A percentile compares a stretch with the other conserved stretches of the same genome.
phyloP scores from a whole-genome alignment of 2,797 vertebrate genomes.

The Benthosema pterotum region DNA sequence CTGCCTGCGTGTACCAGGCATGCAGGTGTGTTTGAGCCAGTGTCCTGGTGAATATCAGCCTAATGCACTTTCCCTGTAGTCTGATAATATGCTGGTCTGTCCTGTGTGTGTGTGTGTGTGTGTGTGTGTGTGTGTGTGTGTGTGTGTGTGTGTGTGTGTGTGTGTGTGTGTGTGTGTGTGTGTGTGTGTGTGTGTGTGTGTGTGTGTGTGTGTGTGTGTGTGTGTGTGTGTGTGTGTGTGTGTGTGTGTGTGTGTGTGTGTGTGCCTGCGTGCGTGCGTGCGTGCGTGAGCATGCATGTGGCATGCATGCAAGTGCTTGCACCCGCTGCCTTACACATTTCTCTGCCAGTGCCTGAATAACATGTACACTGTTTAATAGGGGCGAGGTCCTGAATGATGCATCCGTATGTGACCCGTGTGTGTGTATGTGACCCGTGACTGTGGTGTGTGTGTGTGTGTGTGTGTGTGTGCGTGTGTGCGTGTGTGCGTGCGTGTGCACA shows the following conservation, averaged over 20 bases:
- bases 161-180: background rate
- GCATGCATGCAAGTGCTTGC: no score
- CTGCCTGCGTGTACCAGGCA: background rate
- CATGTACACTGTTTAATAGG: constrained; percentile 6
- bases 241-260: no score
- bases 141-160: background rate
- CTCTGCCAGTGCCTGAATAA: constrained; percentile 2
- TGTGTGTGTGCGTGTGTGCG: no score
- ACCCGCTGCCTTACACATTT: background rate
- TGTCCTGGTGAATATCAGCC: constrained; percentile 20
- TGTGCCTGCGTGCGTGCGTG: no score
- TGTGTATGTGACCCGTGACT: no score
- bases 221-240: background rate
- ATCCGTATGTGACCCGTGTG: background rate
- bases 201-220: background rate
- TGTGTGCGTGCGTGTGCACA: no score
- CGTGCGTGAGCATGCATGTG: no score
- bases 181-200: background rate
- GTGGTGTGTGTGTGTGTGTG: no score
- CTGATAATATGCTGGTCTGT: constrained; percentile 19
- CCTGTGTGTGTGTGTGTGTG: background rate
- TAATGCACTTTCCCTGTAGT: constrained; percentile 61
- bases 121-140: background rate
- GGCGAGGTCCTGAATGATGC: background rate
- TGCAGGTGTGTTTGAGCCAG: background rate